Evolutionary conservation across 2,888 invertebrate species (phyloP), one percentile per base, ranked within the genome.

Genomic region (Torymus texanus): DNA sequence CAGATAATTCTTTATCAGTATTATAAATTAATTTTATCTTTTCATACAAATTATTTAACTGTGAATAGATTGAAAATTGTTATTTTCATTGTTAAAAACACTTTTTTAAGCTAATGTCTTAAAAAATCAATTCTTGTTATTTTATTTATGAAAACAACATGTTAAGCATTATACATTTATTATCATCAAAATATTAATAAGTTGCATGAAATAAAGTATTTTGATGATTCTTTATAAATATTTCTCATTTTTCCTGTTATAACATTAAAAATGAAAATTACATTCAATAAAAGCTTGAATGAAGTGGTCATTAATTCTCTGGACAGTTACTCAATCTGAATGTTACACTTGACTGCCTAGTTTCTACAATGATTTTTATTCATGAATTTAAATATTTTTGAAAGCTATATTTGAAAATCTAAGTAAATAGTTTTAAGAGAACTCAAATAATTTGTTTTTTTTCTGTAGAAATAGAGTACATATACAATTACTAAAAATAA

Each of bases 311-410:
- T 74, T 63, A 74, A 73, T 12, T 59, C 61, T 53, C 61, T 53
- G 12, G 24, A 16, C 21, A 50, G 50, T 21, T 61, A 55, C 29
- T 73, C 53, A 62, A 73, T 73, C 14, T 51, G 16, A 63, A 59
- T 63, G 62, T 73, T 72, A 72, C 51, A 62, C 55, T 18, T 55
- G 63, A 72, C 62, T 72, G 62, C 72, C 53, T 62, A 29, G 53
- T 53, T 62, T 62, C 56, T 58, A 68, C 11, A 13, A n/a, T n/a
- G 29, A 55, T 63, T 29, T 29, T 21, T 55, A 65, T 65, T 65
- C 56, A 58, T 50, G 55, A 55, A 63, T 74, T 66, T 41, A 59
- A 66, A 59, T 24, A 16, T 14, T 51, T 58, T 66, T 66, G 14
- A 65, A 56, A 59, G 1, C 14, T 41, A 16, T 12, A 58, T 14